phyloP scores from a whole-genome alignment of 2,113 vertebrate genomes.

The Xiphophorus maculatus region DNA sequence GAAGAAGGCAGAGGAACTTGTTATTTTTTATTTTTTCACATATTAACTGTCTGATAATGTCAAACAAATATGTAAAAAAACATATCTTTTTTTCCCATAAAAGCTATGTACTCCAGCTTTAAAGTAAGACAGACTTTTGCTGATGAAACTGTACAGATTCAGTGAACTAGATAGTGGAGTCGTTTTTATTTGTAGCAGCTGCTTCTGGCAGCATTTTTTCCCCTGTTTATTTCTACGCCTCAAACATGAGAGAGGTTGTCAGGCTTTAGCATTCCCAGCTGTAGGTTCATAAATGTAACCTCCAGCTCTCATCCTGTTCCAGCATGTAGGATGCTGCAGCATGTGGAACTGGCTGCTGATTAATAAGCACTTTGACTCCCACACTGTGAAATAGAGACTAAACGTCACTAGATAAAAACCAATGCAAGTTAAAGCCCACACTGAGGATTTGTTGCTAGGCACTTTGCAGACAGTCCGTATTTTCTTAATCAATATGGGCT shows the following conservation, averaged over 20 bases:
- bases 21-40: too few species aligned
- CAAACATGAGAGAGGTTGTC: conserved; percentile 1
- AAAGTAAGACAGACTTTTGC: neutral
- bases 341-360: conserved; percentile 57
- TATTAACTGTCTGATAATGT: too few species aligned
- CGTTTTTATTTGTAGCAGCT: conserved; percentile 9
- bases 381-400: conserved; percentile 40
- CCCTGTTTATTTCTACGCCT: neutral
- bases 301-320: conserved; percentile 47
- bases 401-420: conserved; percentile 33
- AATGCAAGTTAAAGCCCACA: conserved; percentile 29
- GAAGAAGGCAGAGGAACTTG: too few species aligned
- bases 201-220: conserved; percentile 23
- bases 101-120: too few species aligned
- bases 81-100: too few species aligned
- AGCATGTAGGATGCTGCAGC: conserved; percentile 52
- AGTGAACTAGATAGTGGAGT: neutral
- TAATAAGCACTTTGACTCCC: conserved; percentile 56
- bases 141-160: neutral
- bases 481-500: conserved; percentile 18
- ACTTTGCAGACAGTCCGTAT: conserved; percentile 11
- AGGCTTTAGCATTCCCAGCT: conserved; percentile 26
- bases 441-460: conserved; percentile 38
- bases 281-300: conserved; percentile 38
- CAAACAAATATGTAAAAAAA: too few species aligned